A percentile compares a stretch with the other conserved stretches of the same genome.
Conservation (phyloP, 2,797 vertebrate species). For the Stomatorhinus walkeri region DNA sequence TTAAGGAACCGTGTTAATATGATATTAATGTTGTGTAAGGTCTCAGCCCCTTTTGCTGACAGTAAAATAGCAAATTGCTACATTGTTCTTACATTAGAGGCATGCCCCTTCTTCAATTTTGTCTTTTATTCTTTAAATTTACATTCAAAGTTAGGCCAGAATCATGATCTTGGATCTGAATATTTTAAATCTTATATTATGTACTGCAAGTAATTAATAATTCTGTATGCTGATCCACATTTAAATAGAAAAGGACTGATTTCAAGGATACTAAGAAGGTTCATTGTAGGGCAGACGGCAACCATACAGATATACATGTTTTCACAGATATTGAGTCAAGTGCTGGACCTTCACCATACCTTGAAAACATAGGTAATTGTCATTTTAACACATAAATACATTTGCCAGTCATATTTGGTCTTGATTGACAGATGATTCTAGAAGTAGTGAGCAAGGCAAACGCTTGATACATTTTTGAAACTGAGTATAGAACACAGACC, state of each 20-base stretch:
- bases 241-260: background rate
- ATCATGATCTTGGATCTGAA: background rate
- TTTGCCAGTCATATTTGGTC: background rate
- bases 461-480: background rate
- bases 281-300: background rate
- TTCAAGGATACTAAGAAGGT: background rate
- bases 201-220: background rate
- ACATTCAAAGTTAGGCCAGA: background rate
- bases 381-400: background rate
- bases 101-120: background rate
- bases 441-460: background rate
- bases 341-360: background rate
- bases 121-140: background rate
- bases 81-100: background rate
- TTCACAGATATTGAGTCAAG: background rate
- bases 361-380: background rate
- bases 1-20: background rate
- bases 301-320: background rate
- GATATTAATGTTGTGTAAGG: background rate
- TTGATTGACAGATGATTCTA: background rate
- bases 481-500: background rate
- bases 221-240: background rate
- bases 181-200: constrained; percentile 2
- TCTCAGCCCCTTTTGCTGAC: background rate
- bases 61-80: background rate